Evolutionary conservation across 35 echinoderm and acorn worm genomes (phyloP).

Genomic region (Ptychodera flava): DNA sequence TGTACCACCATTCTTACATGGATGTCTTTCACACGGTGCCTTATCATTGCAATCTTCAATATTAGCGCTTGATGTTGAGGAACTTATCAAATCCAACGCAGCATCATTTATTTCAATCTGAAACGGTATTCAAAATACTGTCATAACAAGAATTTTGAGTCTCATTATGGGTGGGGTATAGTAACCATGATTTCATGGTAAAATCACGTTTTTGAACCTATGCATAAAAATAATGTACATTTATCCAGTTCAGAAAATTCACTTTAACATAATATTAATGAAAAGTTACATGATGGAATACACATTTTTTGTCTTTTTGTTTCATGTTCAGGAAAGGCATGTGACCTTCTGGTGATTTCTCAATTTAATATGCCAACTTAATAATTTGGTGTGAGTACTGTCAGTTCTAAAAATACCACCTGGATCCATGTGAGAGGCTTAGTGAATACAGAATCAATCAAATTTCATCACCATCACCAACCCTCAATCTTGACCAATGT

Average conservation of each 20-base stretch:
- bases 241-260: background rate
- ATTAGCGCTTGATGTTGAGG: slow-evolving; percentile 37
- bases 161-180: background rate
- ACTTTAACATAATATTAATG: background rate
- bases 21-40: slow-evolving; percentile 50
- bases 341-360: no score
- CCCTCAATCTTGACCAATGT: no score
- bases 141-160: background rate
- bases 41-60: slow-evolving; percentile 66
- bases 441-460: no score
- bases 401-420: no score
- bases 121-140: background rate
- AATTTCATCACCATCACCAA: no score
- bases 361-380: no score
- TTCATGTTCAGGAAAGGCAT: no score
- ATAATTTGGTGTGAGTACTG: no score
- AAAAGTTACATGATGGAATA: background rate
- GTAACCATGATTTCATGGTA: background rate
- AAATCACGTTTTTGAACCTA: background rate
- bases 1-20: slow-evolving; percentile 61
- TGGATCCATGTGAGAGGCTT: no score
- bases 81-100: slow-evolving; percentile 38
- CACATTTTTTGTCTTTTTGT: background rate
- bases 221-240: background rate
- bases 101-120: slow-evolving; percentile 75